These are phyloP conservation scores for Stratiomys singularior DNA, from an alignment of 2,888 invertebrate genomes.

Conservation along the genomic window DNA sequence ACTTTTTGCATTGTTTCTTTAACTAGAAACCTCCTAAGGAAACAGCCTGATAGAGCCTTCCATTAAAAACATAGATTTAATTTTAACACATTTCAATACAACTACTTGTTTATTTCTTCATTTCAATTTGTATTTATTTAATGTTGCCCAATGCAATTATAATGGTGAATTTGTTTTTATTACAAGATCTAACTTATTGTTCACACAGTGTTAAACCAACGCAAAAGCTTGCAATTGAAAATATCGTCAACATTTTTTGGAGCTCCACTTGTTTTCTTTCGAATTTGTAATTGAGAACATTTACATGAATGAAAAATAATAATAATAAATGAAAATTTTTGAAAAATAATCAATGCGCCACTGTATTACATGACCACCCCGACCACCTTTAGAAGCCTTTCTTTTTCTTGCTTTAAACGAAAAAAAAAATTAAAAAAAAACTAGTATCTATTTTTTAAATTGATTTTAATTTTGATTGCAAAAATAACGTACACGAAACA, in stretches of 20 bases:
- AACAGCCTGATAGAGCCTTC: slow-evolving; percentile 13
- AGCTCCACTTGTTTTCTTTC: slow-evolving; percentile 12
- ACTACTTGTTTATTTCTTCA: neutral
- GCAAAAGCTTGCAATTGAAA: neutral
- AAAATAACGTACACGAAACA: slow-evolving; percentile 24
- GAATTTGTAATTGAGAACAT: slow-evolving; percentile 7
- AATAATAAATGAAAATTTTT: slow-evolving; percentile 41
- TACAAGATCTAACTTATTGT: neutral
- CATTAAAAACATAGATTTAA: slow-evolving; percentile 4
- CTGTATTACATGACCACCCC: slow-evolving; percentile 48
- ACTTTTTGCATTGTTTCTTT: slow-evolving; percentile 36
- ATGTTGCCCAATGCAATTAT: neutral
- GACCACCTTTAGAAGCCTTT: slow-evolving; percentile 49
- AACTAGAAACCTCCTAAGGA: neutral
- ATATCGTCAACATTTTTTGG: neutral
- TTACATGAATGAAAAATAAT: slow-evolving; percentile 35
- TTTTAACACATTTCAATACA: neutral
- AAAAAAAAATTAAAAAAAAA: slow-evolving; percentile 46
- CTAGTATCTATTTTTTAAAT: slow-evolving; percentile 9
- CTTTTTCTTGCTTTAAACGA: slow-evolving; percentile 44
- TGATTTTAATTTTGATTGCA: slow-evolving; percentile 43
- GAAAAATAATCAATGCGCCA: slow-evolving; percentile 46
- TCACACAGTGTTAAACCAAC: neutral
- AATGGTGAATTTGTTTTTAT: neutral
- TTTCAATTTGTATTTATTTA: neutral